A percentile compares a stretch with the other conserved stretches of the same genome.
Evolutionary conservation across 2,888 invertebrate species (phyloP).

Genomic region (Eilema depressum): DNA sequence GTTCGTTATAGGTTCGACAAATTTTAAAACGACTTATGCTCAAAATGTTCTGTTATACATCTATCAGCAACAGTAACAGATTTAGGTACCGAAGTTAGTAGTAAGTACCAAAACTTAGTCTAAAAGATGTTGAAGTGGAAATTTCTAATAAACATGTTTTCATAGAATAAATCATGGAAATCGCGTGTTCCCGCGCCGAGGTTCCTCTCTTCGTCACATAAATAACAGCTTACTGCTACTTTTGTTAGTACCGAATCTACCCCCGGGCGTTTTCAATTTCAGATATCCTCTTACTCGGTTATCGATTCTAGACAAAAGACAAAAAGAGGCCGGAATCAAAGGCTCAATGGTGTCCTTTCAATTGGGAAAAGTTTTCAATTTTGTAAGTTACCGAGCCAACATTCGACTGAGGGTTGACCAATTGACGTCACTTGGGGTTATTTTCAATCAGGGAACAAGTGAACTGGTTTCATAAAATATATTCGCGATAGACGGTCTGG

Average conservation of each 20-base stretch:
- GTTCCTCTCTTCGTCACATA: background rate
- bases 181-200: background rate
- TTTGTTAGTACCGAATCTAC: background rate
- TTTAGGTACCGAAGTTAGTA: too few species aligned
- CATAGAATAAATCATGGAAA: slow-evolving; percentile 4
- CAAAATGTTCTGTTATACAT: too few species aligned
- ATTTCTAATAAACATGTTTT: background rate
- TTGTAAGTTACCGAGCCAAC: background rate
- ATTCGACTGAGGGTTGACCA: background rate
- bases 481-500: background rate
- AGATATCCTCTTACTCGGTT: slow-evolving; percentile 12
- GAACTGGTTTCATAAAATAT: background rate
- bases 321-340: slow-evolving; percentile 10
- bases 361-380: slow-evolving; percentile 3
- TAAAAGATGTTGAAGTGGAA: background rate
- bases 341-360: slow-evolving; percentile 2
- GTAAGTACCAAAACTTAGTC: background rate
- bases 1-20: too few species aligned
- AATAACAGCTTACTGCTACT: slow-evolving; percentile 1
- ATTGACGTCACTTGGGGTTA: background rate
- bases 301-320: slow-evolving; percentile 11
- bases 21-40: too few species aligned
- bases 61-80: too few species aligned
- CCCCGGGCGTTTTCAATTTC: slow-evolving; percentile 12
- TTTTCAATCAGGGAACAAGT: slow-evolving; percentile 2